phyloP scores from a whole-genome alignment of 1,140 invertebrate species.

The Bombus sylvicola region DNA sequence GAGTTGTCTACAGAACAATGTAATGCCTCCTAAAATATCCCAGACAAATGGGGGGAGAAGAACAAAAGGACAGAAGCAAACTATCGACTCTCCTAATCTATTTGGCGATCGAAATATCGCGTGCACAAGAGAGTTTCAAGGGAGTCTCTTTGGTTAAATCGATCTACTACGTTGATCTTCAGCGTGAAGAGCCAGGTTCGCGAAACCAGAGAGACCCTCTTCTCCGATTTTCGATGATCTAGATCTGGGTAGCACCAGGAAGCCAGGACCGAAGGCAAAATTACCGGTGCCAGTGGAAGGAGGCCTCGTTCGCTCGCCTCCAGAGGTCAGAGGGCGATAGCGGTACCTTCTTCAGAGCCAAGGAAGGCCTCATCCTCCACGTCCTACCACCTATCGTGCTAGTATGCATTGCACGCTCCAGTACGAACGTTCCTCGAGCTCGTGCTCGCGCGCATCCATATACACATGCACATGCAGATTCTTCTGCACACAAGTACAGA shows the following conservation, averaged over 20 bases:
- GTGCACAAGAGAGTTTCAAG: background rate
- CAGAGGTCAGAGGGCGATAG: conserved; percentile 82
- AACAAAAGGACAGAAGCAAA: background rate
- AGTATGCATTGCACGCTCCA: conserved; percentile 68
- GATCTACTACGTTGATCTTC: background rate
- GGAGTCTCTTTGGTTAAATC: background rate
- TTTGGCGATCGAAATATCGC: conserved; percentile 16
- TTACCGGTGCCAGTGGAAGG: conserved; percentile 78
- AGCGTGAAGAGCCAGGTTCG: background rate
- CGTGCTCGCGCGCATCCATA: conserved; percentile 36
- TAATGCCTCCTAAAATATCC: background rate
- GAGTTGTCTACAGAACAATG: background rate
- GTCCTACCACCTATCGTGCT: conserved; percentile 67
- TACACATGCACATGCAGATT: conserved; percentile 19
- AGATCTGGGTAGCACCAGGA: conserved; percentile 78
- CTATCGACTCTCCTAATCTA: conserved; percentile 3
- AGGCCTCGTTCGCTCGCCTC: conserved; percentile 75
- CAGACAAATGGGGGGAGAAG: background rate
- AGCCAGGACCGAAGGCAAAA: conserved; percentile 77
- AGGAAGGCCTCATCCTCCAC: conserved; percentile 73
- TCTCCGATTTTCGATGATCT: conserved; percentile 74
- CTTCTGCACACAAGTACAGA: background rate
- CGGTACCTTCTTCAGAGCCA: conserved; percentile 76
- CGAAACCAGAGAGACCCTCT: conserved; percentile 3
- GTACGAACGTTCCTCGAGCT: conserved; percentile 50